Conservation (phyloP, 2,888 invertebrate genomes). For the Ptychoptera albimana region DNA sequence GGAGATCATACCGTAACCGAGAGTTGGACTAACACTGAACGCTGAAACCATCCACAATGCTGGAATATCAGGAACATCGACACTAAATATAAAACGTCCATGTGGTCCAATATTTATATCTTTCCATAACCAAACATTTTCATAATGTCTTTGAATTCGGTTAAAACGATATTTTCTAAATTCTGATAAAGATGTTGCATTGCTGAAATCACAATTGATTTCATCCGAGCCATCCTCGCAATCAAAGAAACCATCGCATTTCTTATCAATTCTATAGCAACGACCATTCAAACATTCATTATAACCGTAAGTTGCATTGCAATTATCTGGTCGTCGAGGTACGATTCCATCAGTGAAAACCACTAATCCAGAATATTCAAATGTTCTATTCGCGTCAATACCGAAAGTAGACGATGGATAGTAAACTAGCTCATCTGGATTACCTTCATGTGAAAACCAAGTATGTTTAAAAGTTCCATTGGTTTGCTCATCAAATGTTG, state of each 20-base stretch:
- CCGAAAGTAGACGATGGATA: slow-evolving; percentile 84
- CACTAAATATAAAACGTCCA: slow-evolving; percentile 72
- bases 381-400: slow-evolving; percentile 85
- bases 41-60: slow-evolving; percentile 90
- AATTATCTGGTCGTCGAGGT: slow-evolving; percentile 46
- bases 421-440: slow-evolving; percentile 70
- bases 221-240: slow-evolving; percentile 81
- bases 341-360: slow-evolving; percentile 82
- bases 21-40: slow-evolving; percentile 73
- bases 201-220: slow-evolving; percentile 49
- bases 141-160: slow-evolving; percentile 77
- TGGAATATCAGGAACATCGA: slow-evolving; percentile 69
- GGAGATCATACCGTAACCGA: slow-evolving; percentile 75
- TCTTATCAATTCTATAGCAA: slow-evolving; percentile 59
- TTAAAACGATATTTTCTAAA: slow-evolving; percentile 73
- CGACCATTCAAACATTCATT: slow-evolving; percentile 67
- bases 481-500: slow-evolving; percentile 67
- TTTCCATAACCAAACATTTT: slow-evolving; percentile 91
- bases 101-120: slow-evolving; percentile 88
- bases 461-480: slow-evolving; percentile 71
- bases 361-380: slow-evolving; percentile 75
- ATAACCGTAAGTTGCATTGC: slow-evolving; percentile 56
- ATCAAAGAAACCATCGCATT: slow-evolving; percentile 63
- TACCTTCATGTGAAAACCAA: slow-evolving; percentile 73
- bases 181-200: slow-evolving; percentile 48